Evolutionary conservation across 2,888 invertebrate species (phyloP).

Genomic region (Dorcus parallelipipedus): DNA sequence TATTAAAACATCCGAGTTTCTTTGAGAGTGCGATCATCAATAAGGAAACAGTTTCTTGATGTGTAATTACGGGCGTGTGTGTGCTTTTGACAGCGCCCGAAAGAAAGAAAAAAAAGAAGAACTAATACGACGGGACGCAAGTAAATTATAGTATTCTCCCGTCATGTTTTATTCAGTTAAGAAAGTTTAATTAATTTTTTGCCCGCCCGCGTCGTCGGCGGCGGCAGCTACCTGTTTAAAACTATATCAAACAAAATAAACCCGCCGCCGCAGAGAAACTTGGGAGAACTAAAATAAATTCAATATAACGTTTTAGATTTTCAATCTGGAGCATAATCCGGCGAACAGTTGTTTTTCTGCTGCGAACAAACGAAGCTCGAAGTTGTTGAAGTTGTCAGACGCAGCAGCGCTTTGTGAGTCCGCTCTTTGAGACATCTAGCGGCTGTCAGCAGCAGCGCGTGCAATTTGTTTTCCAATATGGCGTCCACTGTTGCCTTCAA

Average conservation of each 20-base stretch:
- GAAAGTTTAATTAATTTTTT: conserved; percentile 6
- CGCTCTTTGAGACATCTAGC: conserved; percentile 48
- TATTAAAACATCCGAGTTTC: no score
- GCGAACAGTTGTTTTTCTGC: conserved; percentile 42
- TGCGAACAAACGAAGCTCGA: conserved; percentile 42
- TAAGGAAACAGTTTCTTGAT: no score
- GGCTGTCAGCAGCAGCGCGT: conserved; percentile 44
- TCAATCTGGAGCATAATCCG: conserved; percentile 39
- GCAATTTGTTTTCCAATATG: conserved; percentile 48
- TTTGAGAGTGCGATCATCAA: no score
- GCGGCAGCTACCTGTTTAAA: conserved; percentile 8
- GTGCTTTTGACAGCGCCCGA: no score
- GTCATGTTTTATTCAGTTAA: no score
- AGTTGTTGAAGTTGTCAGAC: conserved; percentile 46
- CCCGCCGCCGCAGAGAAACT: conserved; percentile 6
- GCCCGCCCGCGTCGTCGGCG: background rate
- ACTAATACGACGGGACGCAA: no score
- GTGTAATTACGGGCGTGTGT: no score
- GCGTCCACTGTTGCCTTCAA: conserved; percentile 41
- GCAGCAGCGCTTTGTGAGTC: conserved; percentile 43
- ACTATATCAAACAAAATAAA: conserved; percentile 17
- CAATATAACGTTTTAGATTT: conserved; percentile 37
- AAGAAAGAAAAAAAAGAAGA: no score
- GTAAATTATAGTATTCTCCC: no score
- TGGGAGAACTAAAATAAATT: conserved; percentile 28